Base-by-base conservation (phyloP, 2,113 vertebrate genomes). In the Vidua macroura region DNA sequence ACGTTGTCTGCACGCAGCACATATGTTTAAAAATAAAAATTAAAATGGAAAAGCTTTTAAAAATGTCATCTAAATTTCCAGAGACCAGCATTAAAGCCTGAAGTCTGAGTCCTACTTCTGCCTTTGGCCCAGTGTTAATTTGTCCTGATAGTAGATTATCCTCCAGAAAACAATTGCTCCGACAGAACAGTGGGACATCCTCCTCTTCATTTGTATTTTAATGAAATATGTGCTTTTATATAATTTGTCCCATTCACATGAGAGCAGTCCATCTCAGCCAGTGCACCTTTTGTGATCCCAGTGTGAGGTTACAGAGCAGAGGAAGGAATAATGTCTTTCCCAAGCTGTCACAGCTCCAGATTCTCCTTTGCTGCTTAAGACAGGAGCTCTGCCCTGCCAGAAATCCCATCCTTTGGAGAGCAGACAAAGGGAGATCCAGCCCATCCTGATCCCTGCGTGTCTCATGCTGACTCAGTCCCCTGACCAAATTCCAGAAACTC, bases 1-100 rank as follows among this genome's bases (percentile, higher is more conserved):
- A 73, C 43, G 7, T 83, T 90, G 78, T 83, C 89, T 85, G 25
- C 87, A 91, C 1, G 0, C 70, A 62, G 46, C 74, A 91, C 84
- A 87, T 79, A 87, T 51, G 67, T 92, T 95, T 94, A 74, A 91
- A 96, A 95, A 87, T 76, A 78, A 87, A 84, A 89, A 66, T 48
- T 87, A 39, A 76, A 92, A 90, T 83, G 78, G 74, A 84, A 82
- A 62, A 88, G 70, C 70, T 75, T 80, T 87, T 27, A 8, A 53
- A 72, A 87, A 82, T 31, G 3, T 76, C 53, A 73, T 68, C 27
- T 72, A 10, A 85, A 27, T 79, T 93, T 94, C 87, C 86, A 79
- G 82, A 69, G 77, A 86, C 30, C 39, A 39, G 48, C 15, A 11
- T 25, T 60, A 83, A 80, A 86, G 33, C 79, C 56, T 56, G 23